Base-by-base conservation (phyloP, 2,888 invertebrate genomes). In the Drosophila hamatofila region DNA sequence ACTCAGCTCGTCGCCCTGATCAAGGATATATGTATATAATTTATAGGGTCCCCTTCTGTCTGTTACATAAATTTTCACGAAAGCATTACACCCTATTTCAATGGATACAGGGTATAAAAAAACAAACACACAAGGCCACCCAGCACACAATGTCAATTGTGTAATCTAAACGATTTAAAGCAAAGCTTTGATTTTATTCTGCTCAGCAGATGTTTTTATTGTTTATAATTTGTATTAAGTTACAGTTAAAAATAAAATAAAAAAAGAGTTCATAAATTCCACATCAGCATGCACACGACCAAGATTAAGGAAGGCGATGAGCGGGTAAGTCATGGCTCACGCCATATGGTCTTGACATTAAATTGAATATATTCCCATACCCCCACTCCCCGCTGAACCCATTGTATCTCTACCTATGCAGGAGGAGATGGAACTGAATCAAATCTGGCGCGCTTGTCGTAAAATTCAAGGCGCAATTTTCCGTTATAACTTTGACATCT, bases 381-480 rank as follows among this genome's bases (percentile, higher is more conserved):
- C 18, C 16, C 2, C 16, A 0, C 9, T 9, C 2, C 9, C 16
- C 21, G 2, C 4, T 1, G 21, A 12, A 14, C 1, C 8, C 35
- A 1, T 14, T 35, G 6, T 14, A 14, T 16, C 25, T 16, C 0
- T 14, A 8, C 37, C 35, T 35, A 12, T 49, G 57, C 61, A 87
- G 86, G 86, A 83, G 74, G 90, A 88, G 23, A 81, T 88, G 83
- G 81, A 86, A 39, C 93, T 96, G 72, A 94, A 95, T 52, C 95
- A 96, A 92, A 95, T 96, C 61, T 96, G 96, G 96, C 94, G 96
- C 89, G 95, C 95, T 27, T 96, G 96, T 93, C 96, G 96, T 93
- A 97, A 96, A 94, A 96, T 97, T 91, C 95, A 96, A 74, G 95
- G 96, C 18, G 95, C 96, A 4, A 94, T 95, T 65, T 96, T 96